Evolutionary conservation across 2,797 vertebrate genomes (phyloP).

Genomic region (Lagothrix lagotricha): DNA sequence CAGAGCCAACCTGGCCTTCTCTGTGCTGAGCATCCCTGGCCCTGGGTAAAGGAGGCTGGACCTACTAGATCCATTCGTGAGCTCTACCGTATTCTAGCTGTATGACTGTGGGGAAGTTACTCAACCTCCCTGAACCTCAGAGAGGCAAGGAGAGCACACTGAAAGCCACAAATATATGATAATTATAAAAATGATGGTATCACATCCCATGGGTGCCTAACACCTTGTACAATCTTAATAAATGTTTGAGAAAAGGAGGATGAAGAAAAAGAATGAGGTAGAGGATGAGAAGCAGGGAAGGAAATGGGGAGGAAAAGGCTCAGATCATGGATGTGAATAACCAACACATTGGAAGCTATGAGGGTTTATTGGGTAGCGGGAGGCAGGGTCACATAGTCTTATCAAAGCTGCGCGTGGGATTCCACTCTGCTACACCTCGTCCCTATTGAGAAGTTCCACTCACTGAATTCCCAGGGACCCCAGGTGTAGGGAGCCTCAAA

Average conservation of each 20-base stretch:
- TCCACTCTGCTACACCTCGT: too few relatives aligned
- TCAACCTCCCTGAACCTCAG: not conserved
- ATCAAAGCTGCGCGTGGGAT: rapidly evolving
- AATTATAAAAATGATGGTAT: not conserved
- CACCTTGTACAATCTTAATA: not conserved
- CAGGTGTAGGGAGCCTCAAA: rapidly evolving
- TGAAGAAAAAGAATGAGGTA: not conserved
- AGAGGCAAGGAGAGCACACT: not conserved
- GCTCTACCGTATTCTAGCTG: not conserved
- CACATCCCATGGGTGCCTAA: rapidly evolving
- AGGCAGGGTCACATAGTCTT: not conserved
- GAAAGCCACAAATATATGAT: not conserved
- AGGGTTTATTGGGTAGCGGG: too few relatives aligned
- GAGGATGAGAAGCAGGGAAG: not conserved
- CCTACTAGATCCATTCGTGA: not conserved
- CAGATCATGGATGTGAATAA: not conserved
- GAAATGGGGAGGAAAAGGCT: not conserved
- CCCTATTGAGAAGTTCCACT: not conserved
- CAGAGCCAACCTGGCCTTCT: not conserved
- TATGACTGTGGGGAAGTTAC: not conserved
- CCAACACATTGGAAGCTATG: not conserved
- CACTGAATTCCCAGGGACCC: not conserved
- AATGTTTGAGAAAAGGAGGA: not conserved
- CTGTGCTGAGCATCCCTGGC: not conserved
- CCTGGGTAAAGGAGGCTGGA: not conserved